Conservation (phyloP, 2,888 invertebrate genomes). For the Leuctra nigra region DNA sequence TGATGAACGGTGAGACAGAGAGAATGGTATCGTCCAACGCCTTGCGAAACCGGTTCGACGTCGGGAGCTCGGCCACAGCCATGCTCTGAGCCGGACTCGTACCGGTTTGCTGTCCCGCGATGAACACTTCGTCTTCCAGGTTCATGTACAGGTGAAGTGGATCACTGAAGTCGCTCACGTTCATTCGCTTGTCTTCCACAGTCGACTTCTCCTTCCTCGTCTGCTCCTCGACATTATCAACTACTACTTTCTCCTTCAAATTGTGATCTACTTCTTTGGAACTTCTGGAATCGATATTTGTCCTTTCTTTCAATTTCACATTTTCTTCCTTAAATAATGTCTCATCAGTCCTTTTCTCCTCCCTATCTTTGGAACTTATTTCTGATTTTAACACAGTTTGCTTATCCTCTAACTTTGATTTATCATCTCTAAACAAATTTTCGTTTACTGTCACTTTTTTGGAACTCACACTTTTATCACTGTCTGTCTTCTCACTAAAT, state of each 20-base stretch:
- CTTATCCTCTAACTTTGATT: too few relatives aligned
- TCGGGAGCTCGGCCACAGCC: slow-evolving; percentile 51
- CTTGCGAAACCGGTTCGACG: slow-evolving; percentile 64
- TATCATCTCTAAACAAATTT: too few relatives aligned
- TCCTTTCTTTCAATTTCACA: too few relatives aligned
- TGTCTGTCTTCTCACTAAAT: too few relatives aligned
- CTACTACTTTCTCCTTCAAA: not conserved
- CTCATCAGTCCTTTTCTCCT: too few relatives aligned
- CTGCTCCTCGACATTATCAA: not conserved
- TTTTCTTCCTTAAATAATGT: too few relatives aligned
- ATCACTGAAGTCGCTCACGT: slow-evolving; percentile 72
- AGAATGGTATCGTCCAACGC: slow-evolving; percentile 65
- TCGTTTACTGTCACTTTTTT: too few relatives aligned
- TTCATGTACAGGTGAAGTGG: slow-evolving; percentile 58
- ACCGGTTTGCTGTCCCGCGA: not conserved
- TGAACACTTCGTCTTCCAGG: slow-evolving; percentile 42
- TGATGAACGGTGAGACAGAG: slow-evolving; percentile 81
- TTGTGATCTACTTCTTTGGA: too few relatives aligned
- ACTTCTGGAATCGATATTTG: too few relatives aligned
- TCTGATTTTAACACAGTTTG: too few relatives aligned
- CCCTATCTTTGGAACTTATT: too few relatives aligned
- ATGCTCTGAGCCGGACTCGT: slow-evolving; percentile 9
- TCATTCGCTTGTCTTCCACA: slow-evolving; percentile 24
- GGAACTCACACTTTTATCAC: too few relatives aligned
- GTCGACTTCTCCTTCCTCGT: slow-evolving; percentile 19